Evolutionary conservation across 2,113 vertebrate species (phyloP), one percentile per base, ranked within the genome.

Genomic region (Sturnus vulgaris): DNA sequence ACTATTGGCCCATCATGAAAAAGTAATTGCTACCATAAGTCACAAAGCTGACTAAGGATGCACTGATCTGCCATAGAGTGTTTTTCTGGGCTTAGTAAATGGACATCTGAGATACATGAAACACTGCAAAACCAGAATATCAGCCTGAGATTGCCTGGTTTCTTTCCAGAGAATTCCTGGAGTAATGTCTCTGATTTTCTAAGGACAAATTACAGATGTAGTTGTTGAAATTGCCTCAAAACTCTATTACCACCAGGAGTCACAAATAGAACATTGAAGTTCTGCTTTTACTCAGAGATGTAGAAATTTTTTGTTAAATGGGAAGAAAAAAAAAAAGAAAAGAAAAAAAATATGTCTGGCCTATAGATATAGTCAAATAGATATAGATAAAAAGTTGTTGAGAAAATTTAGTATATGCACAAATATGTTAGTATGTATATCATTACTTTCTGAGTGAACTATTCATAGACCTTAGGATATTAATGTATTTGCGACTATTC

Each of bases 291-390:
- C 12, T 89, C 44, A 64, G 8, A 63, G 21, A 7, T 23, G 24
- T 37, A 59, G 39, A 89, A 52, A 4, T 53, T 77, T 52, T 25
- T 25, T 69, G 3, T 47, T 20, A 31, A 16, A 6, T 12, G 12
- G 5, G 5, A 7, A 13, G 9, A 12, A 30, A 14, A 15, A 14
- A 15, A 59, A 52, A 35, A 25, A 9, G 1, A 8, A 35, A 40
- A 42, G 14, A 42, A 42, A 40, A 40, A 25, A 35, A 28, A 9
- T 0, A 0, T n/a, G 8, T 8, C 21, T 37, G 3, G 12, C 6
- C 57, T 57, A 53, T 10, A 63, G 9, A 5, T 7, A 21, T 27
- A 61, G 24, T 40, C 3, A 2, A 59, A 73, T 11, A 31, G 4
- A 15, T 53, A 53, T 24, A 39, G 55, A 47, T 49, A 49, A 55